Evolutionary conservation across 2,113 vertebrate genomes (phyloP).

Genomic region (Halichoerus grypus): DNA sequence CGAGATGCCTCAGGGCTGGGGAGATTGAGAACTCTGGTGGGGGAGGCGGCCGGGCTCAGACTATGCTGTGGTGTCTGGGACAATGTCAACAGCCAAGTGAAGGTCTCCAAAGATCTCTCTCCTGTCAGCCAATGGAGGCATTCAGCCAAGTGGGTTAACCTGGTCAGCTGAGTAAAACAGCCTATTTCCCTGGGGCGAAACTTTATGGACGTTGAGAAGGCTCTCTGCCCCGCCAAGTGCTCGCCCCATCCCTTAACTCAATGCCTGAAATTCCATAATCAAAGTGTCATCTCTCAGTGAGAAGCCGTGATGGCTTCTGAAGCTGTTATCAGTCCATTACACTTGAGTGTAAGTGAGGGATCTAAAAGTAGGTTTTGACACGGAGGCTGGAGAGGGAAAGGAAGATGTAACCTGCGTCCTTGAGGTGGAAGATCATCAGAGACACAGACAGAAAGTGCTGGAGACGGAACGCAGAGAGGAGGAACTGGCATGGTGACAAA

Average conservation of each 20-base stretch:
- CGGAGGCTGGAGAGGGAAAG: not conserved
- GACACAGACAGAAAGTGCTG: not conserved
- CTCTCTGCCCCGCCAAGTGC: not conserved
- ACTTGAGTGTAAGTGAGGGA: not conserved
- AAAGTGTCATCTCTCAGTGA: not conserved
- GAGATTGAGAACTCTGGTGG: not conserved
- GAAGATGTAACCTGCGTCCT: not conserved
- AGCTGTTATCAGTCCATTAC: not conserved
- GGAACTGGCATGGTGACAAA: not conserved
- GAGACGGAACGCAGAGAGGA: not conserved
- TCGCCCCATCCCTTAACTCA: not conserved
- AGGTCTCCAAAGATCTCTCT: not conserved
- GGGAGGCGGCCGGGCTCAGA: not conserved
- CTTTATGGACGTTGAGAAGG: not conserved
- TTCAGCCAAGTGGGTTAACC: not conserved
- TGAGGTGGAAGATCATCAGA: constrained; percentile 8
- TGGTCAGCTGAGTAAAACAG: not conserved
- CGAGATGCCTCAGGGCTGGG: not conserved
- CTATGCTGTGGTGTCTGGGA: not conserved
- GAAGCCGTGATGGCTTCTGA: not conserved
- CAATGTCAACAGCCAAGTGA: not conserved
- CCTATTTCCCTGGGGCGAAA: not conserved
- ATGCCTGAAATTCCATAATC: not conserved
- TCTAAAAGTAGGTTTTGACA: not conserved
- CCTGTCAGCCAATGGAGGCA: not conserved